Evolutionary conservation across 2,113 vertebrate species (phyloP).

Genomic region (Phylloscopus trochiloides): DNA sequence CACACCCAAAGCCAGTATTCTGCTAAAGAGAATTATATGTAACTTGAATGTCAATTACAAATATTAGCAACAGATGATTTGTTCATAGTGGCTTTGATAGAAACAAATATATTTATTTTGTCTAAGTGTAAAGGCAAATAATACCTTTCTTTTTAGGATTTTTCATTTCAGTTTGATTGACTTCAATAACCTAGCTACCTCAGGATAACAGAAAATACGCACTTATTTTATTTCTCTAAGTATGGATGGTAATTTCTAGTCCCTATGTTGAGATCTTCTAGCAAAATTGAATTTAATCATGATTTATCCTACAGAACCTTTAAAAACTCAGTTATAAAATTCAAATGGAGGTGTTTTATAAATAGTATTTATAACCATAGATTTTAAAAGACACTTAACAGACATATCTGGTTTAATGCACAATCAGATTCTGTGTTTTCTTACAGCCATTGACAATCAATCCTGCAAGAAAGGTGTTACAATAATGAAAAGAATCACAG

Average conservation of each 20-base stretch:
- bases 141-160: not conserved
- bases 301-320: not conserved
- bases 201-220: not conserved
- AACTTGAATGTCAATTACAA: not conserved
- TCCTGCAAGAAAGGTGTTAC: not conserved
- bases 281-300: not conserved
- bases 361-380: not conserved
- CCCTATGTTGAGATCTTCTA: not conserved
- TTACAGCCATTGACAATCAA: not conserved
- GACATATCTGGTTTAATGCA: not conserved
- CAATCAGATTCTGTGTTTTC: not conserved
- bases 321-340: not conserved
- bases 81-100: not conserved
- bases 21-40: not conserved
- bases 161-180: not conserved
- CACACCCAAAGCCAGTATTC: not conserved
- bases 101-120: not conserved
- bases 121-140: not conserved
- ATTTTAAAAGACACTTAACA: not conserved
- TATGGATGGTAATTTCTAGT: not conserved
- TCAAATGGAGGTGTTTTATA: accelerated
- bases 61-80: not conserved
- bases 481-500: not conserved
- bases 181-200: not conserved
- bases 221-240: not conserved